Percentiles rank a stretch among this genome's conserved stretches.
Evolutionary conservation across 2,113 vertebrate genomes (phyloP).

Genomic region (Pygoscelis adeliae): DNA sequence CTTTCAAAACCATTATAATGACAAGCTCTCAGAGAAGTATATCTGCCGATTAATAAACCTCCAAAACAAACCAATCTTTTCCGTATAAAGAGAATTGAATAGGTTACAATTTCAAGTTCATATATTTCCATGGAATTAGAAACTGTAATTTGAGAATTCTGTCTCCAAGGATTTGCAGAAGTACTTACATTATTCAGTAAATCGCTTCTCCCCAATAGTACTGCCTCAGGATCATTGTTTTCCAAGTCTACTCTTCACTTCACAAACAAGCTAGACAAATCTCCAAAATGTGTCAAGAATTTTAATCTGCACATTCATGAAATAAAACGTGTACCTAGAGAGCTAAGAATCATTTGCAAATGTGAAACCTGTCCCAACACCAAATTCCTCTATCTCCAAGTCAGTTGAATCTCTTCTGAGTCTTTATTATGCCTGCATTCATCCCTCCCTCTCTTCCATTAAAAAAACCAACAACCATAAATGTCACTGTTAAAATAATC

Average conservation of each 20-base stretch:
- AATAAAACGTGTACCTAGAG: not conserved
- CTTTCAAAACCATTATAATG: not conserved
- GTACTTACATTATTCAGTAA: not conserved
- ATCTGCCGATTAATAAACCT: not conserved
- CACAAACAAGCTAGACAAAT: not conserved
- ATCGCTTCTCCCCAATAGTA: not conserved
- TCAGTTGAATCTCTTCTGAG: not conserved
- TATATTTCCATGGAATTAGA: not conserved
- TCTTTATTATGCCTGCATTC: not conserved
- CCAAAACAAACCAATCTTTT: not conserved
- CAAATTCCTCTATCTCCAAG: not conserved
- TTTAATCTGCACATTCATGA: not conserved
- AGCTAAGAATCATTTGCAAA: not conserved
- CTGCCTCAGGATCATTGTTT: not conserved
- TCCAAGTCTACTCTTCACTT: not conserved
- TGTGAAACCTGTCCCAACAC: not conserved
- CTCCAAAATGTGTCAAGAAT: not conserved
- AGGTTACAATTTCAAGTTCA: not conserved
- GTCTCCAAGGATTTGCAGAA: not conserved
- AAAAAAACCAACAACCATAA: not conserved
- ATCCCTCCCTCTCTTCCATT: not conserved
- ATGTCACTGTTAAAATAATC: not conserved
- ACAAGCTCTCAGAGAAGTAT: not conserved
- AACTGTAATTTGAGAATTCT: constrained; percentile 14
- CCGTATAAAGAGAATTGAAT: not conserved